A percentile compares a stretch with the other conserved stretches of the same genome.
phyloP scores from a whole-genome alignment of 2,888 invertebrate species.

The Hirudinaria manillensis region DNA sequence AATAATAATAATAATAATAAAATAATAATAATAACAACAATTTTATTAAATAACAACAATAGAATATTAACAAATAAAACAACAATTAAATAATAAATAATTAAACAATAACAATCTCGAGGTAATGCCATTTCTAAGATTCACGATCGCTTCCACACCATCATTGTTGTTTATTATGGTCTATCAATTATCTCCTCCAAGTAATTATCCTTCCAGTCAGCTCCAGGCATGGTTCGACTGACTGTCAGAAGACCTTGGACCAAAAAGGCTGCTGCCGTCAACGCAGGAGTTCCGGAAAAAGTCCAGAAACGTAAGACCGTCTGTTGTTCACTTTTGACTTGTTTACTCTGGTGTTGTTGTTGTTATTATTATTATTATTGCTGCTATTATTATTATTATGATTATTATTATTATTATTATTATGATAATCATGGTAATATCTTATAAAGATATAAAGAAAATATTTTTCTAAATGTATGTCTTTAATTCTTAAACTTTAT shows the following conservation, averaged over 20 bases:
- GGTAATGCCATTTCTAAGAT: too few relatives aligned
- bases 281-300: neutral
- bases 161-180: neutral
- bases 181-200: too few relatives aligned
- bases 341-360: neutral
- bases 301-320: neutral
- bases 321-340: neutral
- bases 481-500: too few relatives aligned
- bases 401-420: too few relatives aligned
- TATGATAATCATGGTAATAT: too few relatives aligned
- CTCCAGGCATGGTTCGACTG: constrained; percentile 9
- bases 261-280: neutral
- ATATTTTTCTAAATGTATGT: too few relatives aligned
- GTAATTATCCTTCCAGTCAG: neutral
- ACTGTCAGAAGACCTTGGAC: neutral
- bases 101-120: too few relatives aligned
- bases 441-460: too few relatives aligned
- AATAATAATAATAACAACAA: neutral
- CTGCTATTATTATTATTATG: neutral
- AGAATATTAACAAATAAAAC: too few relatives aligned
- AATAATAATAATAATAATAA: neutral
- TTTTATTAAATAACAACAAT: too few relatives aligned
- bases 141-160: too few relatives aligned
- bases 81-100: too few relatives aligned
- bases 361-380: neutral